Conservation (phyloP, 1,140 invertebrate species). For the Anagrus nilaparvatae region DNA sequence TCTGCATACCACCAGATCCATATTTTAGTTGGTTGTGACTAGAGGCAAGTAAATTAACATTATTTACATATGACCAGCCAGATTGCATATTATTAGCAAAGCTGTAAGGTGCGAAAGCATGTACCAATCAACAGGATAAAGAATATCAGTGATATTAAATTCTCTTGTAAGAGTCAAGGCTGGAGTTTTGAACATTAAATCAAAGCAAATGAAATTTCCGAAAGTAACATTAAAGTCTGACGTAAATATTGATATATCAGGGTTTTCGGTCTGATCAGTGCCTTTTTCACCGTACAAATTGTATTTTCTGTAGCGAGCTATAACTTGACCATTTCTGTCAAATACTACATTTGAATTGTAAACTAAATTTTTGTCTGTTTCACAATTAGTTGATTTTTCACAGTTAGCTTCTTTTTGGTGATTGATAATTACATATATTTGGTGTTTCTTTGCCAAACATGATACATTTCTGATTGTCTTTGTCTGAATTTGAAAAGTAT, state of each 20-base stretch:
- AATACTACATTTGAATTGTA: conserved; percentile 72
- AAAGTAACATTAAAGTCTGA: conserved; percentile 80
- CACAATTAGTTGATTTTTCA: conserved; percentile 24
- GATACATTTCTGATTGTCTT: no score
- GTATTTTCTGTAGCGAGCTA: conserved; percentile 62
- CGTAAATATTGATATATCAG: conserved; percentile 48
- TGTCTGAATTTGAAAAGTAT: no score
- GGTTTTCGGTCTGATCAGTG: conserved; percentile 40
- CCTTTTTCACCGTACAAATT: conserved; percentile 51
- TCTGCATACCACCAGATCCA: no score
- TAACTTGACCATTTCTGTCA: conserved; percentile 48
- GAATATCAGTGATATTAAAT: conserved; percentile 51
- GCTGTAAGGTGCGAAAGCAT: conserved; percentile 60
- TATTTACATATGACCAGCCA: conserved; percentile 42
- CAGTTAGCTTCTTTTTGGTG: conserved; percentile 53
- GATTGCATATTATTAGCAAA: conserved; percentile 50
- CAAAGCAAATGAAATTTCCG: conserved; percentile 64
- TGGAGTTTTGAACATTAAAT: conserved; percentile 58
- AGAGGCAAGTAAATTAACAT: conserved; percentile 48
- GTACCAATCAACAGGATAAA: conserved; percentile 63
- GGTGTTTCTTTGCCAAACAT: conserved; percentile 43
- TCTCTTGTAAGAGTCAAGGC: conserved; percentile 43
- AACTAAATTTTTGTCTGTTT: conserved; percentile 34
- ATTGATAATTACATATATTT: conserved; percentile 60
- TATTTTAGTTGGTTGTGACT: conserved; percentile 39